phyloP scores from a whole-genome alignment of 2,888 invertebrate genomes.

The Tenthredo scrophulariae region DNA sequence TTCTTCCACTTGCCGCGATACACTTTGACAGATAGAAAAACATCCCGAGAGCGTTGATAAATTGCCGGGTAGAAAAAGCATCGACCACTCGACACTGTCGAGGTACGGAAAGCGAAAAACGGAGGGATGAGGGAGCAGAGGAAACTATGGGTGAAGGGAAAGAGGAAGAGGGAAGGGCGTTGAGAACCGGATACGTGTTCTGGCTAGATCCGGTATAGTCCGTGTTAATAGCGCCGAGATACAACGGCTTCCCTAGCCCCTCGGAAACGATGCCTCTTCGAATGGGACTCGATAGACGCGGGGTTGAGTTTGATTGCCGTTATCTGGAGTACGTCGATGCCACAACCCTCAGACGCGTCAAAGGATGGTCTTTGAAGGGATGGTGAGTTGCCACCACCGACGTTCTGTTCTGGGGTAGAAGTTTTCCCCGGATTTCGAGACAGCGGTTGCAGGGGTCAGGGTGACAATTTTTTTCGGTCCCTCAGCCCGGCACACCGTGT shows the following conservation, averaged over 20 bases:
- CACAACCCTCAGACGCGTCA: conserved; percentile 23
- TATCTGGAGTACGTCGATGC: conserved; percentile 52
- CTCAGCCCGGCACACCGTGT: neutral
- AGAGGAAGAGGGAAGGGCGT: conserved; percentile 67
- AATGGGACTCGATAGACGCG: conserved; percentile 51
- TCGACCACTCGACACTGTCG: conserved; percentile 63
- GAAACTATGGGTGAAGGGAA: conserved; percentile 58
- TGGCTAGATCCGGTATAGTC: conserved; percentile 76
- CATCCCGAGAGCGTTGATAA: conserved; percentile 72
- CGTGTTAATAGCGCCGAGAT: conserved; percentile 76
- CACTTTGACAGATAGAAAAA: conserved; percentile 72
- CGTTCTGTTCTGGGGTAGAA: conserved; percentile 6
- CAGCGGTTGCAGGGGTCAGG: neutral
- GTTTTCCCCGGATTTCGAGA: conserved; percentile 37
- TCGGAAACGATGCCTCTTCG: conserved; percentile 51
- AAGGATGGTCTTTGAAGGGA: conserved; percentile 34
- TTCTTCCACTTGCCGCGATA: conserved; percentile 56
- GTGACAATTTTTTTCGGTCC: conserved; percentile 2
- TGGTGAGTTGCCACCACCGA: conserved; percentile 14
- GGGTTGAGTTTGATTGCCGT: conserved; percentile 52
- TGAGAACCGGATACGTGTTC: conserved; percentile 75
- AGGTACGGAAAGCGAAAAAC: conserved; percentile 58
- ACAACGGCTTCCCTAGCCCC: conserved; percentile 64
- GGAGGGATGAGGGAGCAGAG: conserved; percentile 47
- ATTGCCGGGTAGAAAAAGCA: conserved; percentile 72